Base-by-base conservation (phyloP, 2,113 vertebrate genomes). In the Erythrocebus patas region DNA sequence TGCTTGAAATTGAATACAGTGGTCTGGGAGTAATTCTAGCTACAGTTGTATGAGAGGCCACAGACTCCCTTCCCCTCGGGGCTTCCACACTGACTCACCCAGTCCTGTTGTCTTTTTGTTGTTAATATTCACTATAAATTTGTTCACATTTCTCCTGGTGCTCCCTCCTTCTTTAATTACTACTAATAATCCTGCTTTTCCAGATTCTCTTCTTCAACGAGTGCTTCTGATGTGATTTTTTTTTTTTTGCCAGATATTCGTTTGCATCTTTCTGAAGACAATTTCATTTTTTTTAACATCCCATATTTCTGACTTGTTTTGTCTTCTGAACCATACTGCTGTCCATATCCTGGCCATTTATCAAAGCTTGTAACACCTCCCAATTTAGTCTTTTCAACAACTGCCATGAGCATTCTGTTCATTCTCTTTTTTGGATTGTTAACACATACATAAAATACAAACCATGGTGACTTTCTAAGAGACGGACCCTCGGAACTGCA, bases 361-460 rank as follows among this genome's bases (percentile, higher is more conserved):
- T 78, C 92, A 97, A 97, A 73, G 50, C 81, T 96, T 88, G 30
- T 81, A 96, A 93, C 93, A 97, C 78, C 59, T 94, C 64, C 94
- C 32, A 35, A 82, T 90, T 90, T 72, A 73, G 76, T 89, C 81
- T 85, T 78, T 89, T 75, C 83, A 64, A 91, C 86, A 75, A 76
- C 78, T 95, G 86, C 70, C 52, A 59, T 86, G 57, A 95, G 78
- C 75, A 75, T 95, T 91, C 93, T 97, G 75, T 78, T 96, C 80
- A 27, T 90, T 96, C 45, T 55, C 20, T 70, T 92, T 78, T 59
- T 78, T 88, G 12, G 81, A 97, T 88, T 61, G 92, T 94, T 87
- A 92, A 96, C 66, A 86, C 80, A 95, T 52, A 88, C 57, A 85
- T 92, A 88, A 94, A 94, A 73, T 90, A 70, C 73, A 93, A 95